Conservation (phyloP, 2,113 vertebrate genomes). For the Varanus komodoensis region DNA sequence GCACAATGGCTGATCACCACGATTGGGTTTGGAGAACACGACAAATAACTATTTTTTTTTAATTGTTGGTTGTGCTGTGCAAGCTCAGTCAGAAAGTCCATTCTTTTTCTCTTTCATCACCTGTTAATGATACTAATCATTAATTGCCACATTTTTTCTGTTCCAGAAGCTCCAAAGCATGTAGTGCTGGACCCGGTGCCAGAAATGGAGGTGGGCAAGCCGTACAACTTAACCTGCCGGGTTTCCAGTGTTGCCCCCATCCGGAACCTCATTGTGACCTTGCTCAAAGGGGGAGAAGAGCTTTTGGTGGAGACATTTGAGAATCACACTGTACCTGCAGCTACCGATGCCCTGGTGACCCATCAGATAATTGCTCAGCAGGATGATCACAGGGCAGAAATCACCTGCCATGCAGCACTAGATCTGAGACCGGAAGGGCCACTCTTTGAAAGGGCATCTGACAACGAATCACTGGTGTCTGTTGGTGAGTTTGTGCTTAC, state of each 20-base stretch:
- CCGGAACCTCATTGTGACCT: slow-evolving; percentile 82
- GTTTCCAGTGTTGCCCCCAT: slow-evolving; percentile 86
- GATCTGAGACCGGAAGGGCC: slow-evolving; percentile 82
- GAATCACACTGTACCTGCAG: slow-evolving; percentile 64
- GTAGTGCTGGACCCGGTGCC: slow-evolving; percentile 58
- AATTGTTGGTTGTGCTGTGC: no score
- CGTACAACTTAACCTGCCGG: slow-evolving; percentile 84
- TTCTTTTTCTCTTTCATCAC: neutral
- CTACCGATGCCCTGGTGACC: slow-evolving; percentile 55
- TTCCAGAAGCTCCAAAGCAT: slow-evolving; percentile 49
- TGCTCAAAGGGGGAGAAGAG: slow-evolving; percentile 75
- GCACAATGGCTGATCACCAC: no score
- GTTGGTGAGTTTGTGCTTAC: slow-evolving; percentile 11
- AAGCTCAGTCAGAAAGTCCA: neutral
- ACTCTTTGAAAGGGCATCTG: neutral
- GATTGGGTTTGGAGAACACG: no score
- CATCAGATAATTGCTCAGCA: slow-evolving; percentile 72
- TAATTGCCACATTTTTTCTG: neutral
- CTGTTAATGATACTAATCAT: neutral
- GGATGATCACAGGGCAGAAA: slow-evolving; percentile 75
- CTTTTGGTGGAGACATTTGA: slow-evolving; percentile 82
- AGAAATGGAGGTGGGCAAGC: slow-evolving; percentile 68
- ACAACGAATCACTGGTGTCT: fast-evolving
- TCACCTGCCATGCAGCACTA: slow-evolving; percentile 84
- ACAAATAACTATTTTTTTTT: no score